Base-by-base conservation (phyloP, 1,140 invertebrate species). In the Sweltsa coloradensis region DNA sequence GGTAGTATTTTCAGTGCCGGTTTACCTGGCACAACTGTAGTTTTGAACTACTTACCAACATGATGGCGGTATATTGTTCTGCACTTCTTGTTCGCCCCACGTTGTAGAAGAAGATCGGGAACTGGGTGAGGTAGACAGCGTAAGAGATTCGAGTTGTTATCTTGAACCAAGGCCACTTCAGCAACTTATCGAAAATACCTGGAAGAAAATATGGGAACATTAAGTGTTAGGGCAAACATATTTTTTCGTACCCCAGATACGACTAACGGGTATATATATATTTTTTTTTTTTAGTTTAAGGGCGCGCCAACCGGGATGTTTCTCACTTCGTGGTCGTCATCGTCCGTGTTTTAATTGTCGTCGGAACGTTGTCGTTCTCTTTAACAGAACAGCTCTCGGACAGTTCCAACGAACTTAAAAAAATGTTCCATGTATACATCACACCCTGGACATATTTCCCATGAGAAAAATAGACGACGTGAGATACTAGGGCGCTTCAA, bases 71-170 rank as follows among this genome's bases (percentile, higher is more conserved):
- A 52, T 71, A 79, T 48, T 67, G 53, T 43, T 72, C 66, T 2
- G 73, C 58, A 47, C 62, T 65, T 53, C 75, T 65, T 13, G 67
- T 71, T 53, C 64, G 63, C 24, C 77, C 78, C 16, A 80, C 76
- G 50, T 78, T 78, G 44, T 64, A 81, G 60, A 81, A 80, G 53
- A 75, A 80, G 29, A 80, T 69, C 9, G 78, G 78, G 57, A 80
- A 81, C 53, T 81, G 78, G 25, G 75, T 78, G 27, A 81, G 57
- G 54, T 81, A 81, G 45, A 80, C 61, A 9, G 77, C 73, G 52
- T 80, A 81, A 48, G 78, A 76, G 1, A 80, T 58, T 55, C 74
- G 69, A 2, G 78, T 79, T 25, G 69, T 72, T 14, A 80, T 63
- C 46, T 75, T 58, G 51, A 78, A 81, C 41, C 74, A 74, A 53